Base-by-base conservation (phyloP, 2,888 invertebrate genomes). In the Limenitis camilla region DNA sequence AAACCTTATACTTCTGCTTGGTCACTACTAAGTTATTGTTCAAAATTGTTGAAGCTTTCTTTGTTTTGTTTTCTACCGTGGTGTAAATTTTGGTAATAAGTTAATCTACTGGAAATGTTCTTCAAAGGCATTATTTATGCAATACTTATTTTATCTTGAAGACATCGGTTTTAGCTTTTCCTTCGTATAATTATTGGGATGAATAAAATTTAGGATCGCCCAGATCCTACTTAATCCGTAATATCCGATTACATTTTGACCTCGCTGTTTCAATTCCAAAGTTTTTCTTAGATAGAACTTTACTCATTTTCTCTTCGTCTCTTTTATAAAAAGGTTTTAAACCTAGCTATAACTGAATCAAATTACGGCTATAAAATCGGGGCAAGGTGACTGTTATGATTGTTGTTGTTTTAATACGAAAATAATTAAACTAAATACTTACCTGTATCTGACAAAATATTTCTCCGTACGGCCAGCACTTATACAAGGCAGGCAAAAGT, bases 361-460 rank as follows among this genome's bases (percentile, higher is more conserved):
- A 71, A 69, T 61, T 75, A 76, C 69, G 3, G 19, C 19, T 19
- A 19, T 19, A 19, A 19, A 19, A 71, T 19, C 19, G 1, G 3
- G 19, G 19, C 19, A 19, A 19, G 19, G 3, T 19, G 1, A 19
- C 19, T 19, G 19, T 19, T 19, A 19, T n/a, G n/a, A n/a, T 19
- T 19, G 3, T 2, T 19, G 19, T 1, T 19, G 19, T 2, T 19
- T 19, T 19, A 19, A 19, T 19, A 19, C 19, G 19, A 19, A 19
- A 19, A 19, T 19, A 19, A 19, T 19, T 19, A 9, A 30, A 9
- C 31, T 31, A 29, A 32, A 30, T 10, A 28, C 10, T 33, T 82
- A 95, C 95, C 93, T 96, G 96, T 75, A 96, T 95, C 83, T 95
- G 95, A 81, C 96, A 96, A 78, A 95, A 92, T 70, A 95, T 92